Conservation (phyloP, 2,797 vertebrate genomes). For the Neosilurus mollespiculum region DNA sequence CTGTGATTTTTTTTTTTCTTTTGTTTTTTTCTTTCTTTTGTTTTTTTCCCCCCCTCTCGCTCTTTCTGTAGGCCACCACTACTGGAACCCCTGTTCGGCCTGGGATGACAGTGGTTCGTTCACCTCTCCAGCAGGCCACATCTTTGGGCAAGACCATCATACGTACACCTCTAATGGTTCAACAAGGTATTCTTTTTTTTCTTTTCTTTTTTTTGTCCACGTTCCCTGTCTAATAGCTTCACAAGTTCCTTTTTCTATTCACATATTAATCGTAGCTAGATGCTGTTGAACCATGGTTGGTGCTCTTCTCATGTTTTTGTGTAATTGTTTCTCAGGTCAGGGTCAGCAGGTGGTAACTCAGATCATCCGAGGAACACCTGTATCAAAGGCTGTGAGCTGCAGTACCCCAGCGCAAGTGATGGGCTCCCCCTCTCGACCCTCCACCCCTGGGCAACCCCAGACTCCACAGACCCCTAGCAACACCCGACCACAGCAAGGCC, state of each 20-base stretch:
- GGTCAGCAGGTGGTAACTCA: slow-evolving; percentile 81
- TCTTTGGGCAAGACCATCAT: slow-evolving; percentile 80
- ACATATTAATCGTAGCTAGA: not conserved
- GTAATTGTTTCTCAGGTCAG: slow-evolving; percentile 70
- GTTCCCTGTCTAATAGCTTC: not conserved
- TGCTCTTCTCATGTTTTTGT: not conserved
- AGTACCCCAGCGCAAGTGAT: slow-evolving; percentile 71
- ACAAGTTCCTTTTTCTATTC: not conserved
- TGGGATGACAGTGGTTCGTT: slow-evolving; percentile 78
- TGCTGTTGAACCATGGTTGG: not conserved
- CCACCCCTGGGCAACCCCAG: slow-evolving; percentile 60
- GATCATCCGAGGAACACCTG: slow-evolving; percentile 79
- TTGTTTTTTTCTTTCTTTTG: too few species aligned
- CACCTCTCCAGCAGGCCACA: slow-evolving; percentile 75
- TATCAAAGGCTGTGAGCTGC: slow-evolving; percentile 75
- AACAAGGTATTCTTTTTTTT: slow-evolving; percentile 80
- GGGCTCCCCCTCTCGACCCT: slow-evolving; percentile 66
- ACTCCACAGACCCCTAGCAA: slow-evolving; percentile 56
- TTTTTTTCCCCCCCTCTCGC: too few species aligned
- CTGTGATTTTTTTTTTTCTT: not conserved
- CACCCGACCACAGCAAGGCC: slow-evolving; percentile 89
- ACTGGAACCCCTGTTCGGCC: slow-evolving; percentile 77
- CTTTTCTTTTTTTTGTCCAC: too few species aligned
- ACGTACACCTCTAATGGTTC: slow-evolving; percentile 80
- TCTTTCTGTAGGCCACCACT: slow-evolving; percentile 74